These are phyloP conservation scores for Pempheris klunzingeri DNA, from an alignment of 2,797 vertebrate genomes.

Conservation along the genomic window DNA sequence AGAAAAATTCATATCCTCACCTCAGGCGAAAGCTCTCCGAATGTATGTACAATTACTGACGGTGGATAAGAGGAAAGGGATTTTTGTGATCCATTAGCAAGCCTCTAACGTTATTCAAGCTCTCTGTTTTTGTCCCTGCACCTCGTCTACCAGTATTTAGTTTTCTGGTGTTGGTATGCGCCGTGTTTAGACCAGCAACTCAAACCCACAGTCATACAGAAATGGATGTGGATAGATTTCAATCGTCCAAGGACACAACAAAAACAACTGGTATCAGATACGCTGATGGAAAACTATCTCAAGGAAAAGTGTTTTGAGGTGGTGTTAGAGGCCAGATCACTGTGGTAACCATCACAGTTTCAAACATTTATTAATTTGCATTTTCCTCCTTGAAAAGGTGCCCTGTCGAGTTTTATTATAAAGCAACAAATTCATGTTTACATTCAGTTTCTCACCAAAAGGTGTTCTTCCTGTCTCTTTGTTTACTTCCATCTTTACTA, in stretches of 20 bases:
- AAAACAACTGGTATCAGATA: conserved; percentile 58
- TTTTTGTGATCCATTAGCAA: background rate
- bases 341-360: background rate
- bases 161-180: conserved; percentile 20
- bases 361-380: background rate
- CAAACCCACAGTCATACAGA: conserved; percentile 40
- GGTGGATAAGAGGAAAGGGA: background rate
- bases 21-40: conserved; percentile 34
- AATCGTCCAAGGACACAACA: conserved; percentile 39
- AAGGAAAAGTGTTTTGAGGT: conserved; percentile 16
- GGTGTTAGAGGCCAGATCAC: background rate
- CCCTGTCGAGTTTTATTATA: background rate
- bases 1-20: conserved; percentile 37
- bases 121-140: conserved; percentile 12
- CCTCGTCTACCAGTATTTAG: conserved; percentile 49
- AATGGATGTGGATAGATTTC: conserved; percentile 64
- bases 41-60: conserved; percentile 15
- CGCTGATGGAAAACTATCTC: conserved; percentile 11
- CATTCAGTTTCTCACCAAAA: background rate
- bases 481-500: background rate
- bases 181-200: conserved; percentile 67
- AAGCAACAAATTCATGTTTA: background rate
- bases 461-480: fast-evolving
- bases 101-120: conserved; percentile 19
- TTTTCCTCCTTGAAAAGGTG: background rate